Percentiles rank a stretch among this genome's conserved stretches.
phyloP scores from a whole-genome alignment of 2,113 vertebrate species.

The Strigops habroptila region DNA sequence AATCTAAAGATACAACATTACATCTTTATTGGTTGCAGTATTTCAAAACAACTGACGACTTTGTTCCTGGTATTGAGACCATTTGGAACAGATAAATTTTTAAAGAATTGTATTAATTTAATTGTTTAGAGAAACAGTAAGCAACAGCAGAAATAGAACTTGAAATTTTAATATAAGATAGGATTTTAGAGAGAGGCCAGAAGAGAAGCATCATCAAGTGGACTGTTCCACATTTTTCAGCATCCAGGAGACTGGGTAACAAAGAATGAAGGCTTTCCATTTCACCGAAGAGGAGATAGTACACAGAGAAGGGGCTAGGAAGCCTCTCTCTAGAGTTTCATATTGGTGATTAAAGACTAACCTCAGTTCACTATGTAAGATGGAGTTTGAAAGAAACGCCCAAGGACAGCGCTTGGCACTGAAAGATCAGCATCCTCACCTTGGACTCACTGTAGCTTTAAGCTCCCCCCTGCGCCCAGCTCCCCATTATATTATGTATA shows the following conservation, averaged over 20 bases:
- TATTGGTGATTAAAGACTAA: not conserved
- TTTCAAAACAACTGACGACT: not conserved
- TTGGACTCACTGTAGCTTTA: not conserved
- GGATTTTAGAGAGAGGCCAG: not conserved
- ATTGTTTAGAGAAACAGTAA: not conserved
- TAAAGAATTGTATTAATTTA: not conserved
- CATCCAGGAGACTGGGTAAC: not conserved
- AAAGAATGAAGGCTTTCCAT: not conserved
- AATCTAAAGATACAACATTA: not conserved
- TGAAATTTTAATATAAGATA: not conserved
- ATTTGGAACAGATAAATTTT: not conserved
- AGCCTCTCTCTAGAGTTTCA: not conserved
- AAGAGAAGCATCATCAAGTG: not conserved
- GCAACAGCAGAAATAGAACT: not conserved
- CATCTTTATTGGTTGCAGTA: not conserved
- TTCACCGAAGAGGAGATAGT: not conserved
- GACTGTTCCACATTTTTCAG: not conserved
- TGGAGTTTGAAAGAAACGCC: not conserved
- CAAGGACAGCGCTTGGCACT: not conserved
- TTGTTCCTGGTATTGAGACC: not conserved
- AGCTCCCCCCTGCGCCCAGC: not conserved
- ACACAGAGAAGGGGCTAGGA: not conserved
- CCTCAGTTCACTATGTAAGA: not conserved
- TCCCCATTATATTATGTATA: not conserved
- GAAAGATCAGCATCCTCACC: not conserved